Percentiles rank a stretch among this genome's conserved stretches.
Conservation (phyloP, 2,888 invertebrate species). For the Microplitis manilae region DNA sequence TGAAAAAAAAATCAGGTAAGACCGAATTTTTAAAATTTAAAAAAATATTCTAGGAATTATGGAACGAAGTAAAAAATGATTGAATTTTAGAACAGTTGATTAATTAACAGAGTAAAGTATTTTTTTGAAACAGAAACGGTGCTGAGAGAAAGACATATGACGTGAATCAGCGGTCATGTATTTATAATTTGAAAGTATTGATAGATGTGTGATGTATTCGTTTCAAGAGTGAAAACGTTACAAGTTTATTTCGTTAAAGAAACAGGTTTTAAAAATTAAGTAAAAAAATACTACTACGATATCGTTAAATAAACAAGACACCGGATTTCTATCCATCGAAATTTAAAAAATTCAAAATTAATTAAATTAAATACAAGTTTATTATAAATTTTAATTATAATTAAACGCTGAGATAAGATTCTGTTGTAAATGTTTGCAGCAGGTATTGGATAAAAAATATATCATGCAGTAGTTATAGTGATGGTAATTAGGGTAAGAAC, state of each 20-base stretch:
- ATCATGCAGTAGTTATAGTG: background rate
- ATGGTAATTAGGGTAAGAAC: conserved; percentile 37
- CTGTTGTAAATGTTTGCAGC: too few species aligned
- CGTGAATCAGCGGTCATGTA: background rate
- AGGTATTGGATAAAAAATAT: background rate
- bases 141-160: background rate
- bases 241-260: background rate
- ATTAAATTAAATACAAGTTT: too few species aligned
- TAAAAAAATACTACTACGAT: background rate
- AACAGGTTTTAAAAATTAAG: background rate
- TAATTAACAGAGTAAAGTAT: too few species aligned
- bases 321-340: background rate
- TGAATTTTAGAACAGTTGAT: too few species aligned
- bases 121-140: background rate
- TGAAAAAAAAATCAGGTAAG: too few species aligned
- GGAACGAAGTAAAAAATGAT: too few species aligned
- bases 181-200: background rate
- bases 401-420: background rate
- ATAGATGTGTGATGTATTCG: background rate
- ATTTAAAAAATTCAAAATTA: background rate
- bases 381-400: background rate
- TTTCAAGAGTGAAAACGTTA: background rate
- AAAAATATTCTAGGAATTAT: too few species aligned
- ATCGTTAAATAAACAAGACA: background rate
- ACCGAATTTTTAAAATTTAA: too few species aligned